A percentile compares a stretch with the other conserved stretches of the same genome.
Evolutionary conservation across 2,797 vertebrate species (phyloP).

Genomic region (Sebastes paucispinis): DNA sequence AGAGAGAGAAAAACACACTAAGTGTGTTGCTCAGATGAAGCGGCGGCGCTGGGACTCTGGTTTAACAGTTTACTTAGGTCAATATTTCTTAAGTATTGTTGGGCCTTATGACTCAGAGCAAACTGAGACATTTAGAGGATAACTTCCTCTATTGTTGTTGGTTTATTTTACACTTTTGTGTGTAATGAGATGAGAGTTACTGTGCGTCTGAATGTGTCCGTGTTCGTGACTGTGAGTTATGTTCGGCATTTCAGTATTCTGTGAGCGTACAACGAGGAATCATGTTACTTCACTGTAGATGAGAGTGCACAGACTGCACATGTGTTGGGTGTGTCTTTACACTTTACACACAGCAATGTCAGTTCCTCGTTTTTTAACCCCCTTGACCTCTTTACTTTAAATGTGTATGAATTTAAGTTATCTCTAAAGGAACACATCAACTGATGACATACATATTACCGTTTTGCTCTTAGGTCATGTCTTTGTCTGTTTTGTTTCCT

Average conservation of each 20-base stretch:
- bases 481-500: slow-evolving; percentile 60
- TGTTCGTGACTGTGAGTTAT: slow-evolving; percentile 61
- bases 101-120: slow-evolving; percentile 47
- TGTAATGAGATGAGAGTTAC: slow-evolving; percentile 60
- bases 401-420: slow-evolving; percentile 3
- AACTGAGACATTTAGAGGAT: slow-evolving; percentile 68
- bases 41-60: slow-evolving; percentile 41
- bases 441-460: neutral
- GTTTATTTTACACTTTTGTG: slow-evolving; percentile 73
- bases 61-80: slow-evolving; percentile 56
- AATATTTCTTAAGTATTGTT: slow-evolving; percentile 57
- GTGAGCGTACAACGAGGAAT: slow-evolving; percentile 67
- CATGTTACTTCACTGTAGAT: slow-evolving; percentile 65
- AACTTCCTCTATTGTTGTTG: slow-evolving; percentile 69
- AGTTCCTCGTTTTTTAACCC: slow-evolving; percentile 17
- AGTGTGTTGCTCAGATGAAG: slow-evolving; percentile 49
- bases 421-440: neutral
- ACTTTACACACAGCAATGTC: slow-evolving; percentile 28
- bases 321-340: slow-evolving; percentile 45
- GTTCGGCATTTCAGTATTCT: slow-evolving; percentile 71
- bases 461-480: slow-evolving; percentile 10
- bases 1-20: slow-evolving; percentile 27
- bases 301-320: slow-evolving; percentile 30
- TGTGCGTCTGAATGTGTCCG: slow-evolving; percentile 53
- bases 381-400: neutral